Conservation (phyloP, 2,797 vertebrate genomes). For the Fistularia commersonii region DNA sequence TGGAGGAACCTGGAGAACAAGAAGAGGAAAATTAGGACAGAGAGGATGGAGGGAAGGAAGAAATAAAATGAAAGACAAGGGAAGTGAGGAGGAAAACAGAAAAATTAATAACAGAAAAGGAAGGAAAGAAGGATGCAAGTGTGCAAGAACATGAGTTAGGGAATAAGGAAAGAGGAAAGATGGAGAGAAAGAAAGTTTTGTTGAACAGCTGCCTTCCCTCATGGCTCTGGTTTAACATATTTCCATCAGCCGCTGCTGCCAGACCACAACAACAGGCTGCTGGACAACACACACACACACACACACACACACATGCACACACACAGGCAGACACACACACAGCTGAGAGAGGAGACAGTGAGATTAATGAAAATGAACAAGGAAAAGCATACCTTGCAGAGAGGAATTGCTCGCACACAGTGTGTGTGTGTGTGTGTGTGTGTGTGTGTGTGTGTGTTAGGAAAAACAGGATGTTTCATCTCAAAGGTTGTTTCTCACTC, state of each 20-base stretch:
- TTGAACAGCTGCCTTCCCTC: constrained; percentile 94
- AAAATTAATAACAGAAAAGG: too few relatives aligned
- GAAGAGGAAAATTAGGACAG: too few relatives aligned
- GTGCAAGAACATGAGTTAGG: constrained; percentile 4
- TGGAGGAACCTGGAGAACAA: too few relatives aligned
- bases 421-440: too few relatives aligned
- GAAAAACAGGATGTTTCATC: too few relatives aligned
- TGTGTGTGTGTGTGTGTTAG: too few relatives aligned
- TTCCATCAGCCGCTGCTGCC: constrained; percentile 87
- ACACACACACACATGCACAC: constrained; percentile 50
- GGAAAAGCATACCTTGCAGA: constrained; percentile 78
- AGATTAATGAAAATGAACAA: constrained; percentile 92
- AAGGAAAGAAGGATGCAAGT: too few relatives aligned
- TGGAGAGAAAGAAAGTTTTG: constrained; percentile 33
- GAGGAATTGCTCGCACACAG: constrained; percentile 92
- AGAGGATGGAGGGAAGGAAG: too few relatives aligned
- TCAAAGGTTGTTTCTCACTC: constrained; percentile 69
- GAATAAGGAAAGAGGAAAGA: background rate
- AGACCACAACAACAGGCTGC: constrained; percentile 92
- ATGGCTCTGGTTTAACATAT: constrained; percentile 91
- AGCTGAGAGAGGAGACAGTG: constrained; percentile 79
- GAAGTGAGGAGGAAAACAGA: too few relatives aligned
- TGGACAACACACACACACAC: too few relatives aligned
- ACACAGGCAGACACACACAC: too few relatives aligned
- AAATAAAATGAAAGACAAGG: too few relatives aligned